Evolutionary conservation across 2,797 vertebrate genomes (phyloP).

Genomic region (Phyllotis vaccarum): DNA sequence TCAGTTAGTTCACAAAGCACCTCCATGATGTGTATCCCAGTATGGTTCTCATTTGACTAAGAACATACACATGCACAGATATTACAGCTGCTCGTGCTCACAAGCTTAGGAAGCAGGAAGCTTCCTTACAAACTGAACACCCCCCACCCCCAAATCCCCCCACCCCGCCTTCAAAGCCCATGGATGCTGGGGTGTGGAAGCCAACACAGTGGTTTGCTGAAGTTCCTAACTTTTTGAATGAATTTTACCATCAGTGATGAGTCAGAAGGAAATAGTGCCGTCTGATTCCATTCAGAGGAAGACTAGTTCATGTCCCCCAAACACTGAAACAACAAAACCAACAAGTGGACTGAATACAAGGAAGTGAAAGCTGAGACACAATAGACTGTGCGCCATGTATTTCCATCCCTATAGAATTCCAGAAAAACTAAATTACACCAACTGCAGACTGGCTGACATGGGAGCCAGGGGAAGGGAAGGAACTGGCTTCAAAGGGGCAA

Average conservation of each 20-base stretch:
- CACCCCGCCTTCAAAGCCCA: not conserved
- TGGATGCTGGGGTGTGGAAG: fast-evolving
- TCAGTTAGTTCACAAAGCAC: not conserved
- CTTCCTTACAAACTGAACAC: not conserved
- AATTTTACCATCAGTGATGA: not conserved
- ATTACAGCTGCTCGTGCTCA: not conserved
- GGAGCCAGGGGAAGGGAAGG: not conserved
- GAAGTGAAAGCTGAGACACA: not conserved
- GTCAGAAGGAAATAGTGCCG: not conserved
- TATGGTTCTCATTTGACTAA: not conserved
- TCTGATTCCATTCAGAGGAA: not conserved
- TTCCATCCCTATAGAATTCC: not conserved
- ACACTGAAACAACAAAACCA: not conserved
- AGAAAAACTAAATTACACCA: not conserved
- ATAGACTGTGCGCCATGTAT: too few species aligned
- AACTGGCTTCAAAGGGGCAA: not conserved
- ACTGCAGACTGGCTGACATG: not conserved
- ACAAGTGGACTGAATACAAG: not conserved
- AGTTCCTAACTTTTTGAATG: not conserved
- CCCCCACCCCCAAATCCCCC: not conserved
- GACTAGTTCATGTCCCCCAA: not conserved
- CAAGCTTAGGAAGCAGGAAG: not conserved
- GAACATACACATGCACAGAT: not conserved
- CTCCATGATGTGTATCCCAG: fast-evolving
- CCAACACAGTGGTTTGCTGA: not conserved